Evolutionary conservation across 2,797 vertebrate genomes (phyloP), one percentile per base, ranked within the genome.

Genomic region (Centropyge bicolor): DNA sequence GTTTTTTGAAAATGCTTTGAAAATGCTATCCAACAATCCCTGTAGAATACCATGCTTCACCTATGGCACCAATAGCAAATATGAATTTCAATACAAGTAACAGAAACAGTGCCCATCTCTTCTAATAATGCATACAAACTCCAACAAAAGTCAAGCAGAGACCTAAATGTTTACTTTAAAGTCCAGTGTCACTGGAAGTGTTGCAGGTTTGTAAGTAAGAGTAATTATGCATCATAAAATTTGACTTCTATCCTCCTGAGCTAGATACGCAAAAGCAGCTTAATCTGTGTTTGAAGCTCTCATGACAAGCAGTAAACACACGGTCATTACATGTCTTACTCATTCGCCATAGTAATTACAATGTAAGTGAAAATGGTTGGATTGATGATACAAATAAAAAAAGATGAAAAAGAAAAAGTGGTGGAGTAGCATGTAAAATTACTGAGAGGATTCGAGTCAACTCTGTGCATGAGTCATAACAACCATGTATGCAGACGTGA

Each of bases 381-480:
- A 73, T 2, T 55, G 35, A 63, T 27, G 27, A 19, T 24, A 56
- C 9, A 74, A 41, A 77, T 52, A 6, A 80, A 71, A 71, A 51
- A 3, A 48, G 24, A 73, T 46, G 9, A 63, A 65, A 51, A 57
- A 27, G 6, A 61, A 40, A 65, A 64, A 36, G 57, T 51, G 45
- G 12, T 41, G n/a, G 38, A 62, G 35, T 49, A 55, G 65, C 60
- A 36, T 56, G 6, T 16, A 46, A 35, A 0, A 52, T 9, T 69
- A 51, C 14, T 46, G 41, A 46, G 38, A 31, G 56, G 64, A 81
- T 49, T 59, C 64, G 8, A 66, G 24, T 66, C 62, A 65, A 41
- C 13, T 38, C 6, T 46, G 40, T 49, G 46, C 14, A 40, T 81
- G 87, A 92, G 64, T 89, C 88, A 92, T 56, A 38, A 81, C 75